Base-by-base conservation (phyloP, 2,888 invertebrate genomes). In the Cantharis rustica region DNA sequence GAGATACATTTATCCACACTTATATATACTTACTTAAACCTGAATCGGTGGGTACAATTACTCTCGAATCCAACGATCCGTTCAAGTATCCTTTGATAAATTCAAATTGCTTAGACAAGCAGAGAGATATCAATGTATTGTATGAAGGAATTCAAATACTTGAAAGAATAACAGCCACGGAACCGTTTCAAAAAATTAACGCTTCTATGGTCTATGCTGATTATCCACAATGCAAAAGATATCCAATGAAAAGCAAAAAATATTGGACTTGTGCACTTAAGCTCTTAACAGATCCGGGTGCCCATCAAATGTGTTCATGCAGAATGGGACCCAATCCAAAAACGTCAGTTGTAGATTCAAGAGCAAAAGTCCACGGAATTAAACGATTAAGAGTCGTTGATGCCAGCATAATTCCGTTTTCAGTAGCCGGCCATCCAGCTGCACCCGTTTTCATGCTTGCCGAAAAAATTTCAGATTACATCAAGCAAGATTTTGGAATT, bases 361-460 rank as follows among this genome's bases (percentile, higher is more conserved):
- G 70, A 47, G 15, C 77, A 13, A 83, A 91, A 90, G 93, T 93
- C 17, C 90, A 92, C 85, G 93, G 93, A 0, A 87, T 94, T 1
- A 91, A 91, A 83, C 88, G 91, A 0, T 88, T 94, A 20, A 89
- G 94, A 11, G 93, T 94, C 68, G 93, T 92, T 2, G 94, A 94
- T 86, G 92, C 93, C 2, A 93, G 93, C 81, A 89, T 93, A 72
- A 92, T 94, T 91, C 94, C 93, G 3, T 85, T 89, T 0, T 92
- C 92, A 2, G 87, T 90, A 10, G 91, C 92, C 0, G 93, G 93
- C 47, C 93, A 93, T 87, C 93, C 93, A 66, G 92, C 93, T 86
- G 93, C 93, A 16, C 92, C 93, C 2, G 87, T 90, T 79, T 90
- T 93, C 79, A 93, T 93, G 93, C 90, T 93, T 66, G 93, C 89